Evolutionary conservation across 2,888 invertebrate species (phyloP).

Genomic region (Sicus ferrugineus): DNA sequence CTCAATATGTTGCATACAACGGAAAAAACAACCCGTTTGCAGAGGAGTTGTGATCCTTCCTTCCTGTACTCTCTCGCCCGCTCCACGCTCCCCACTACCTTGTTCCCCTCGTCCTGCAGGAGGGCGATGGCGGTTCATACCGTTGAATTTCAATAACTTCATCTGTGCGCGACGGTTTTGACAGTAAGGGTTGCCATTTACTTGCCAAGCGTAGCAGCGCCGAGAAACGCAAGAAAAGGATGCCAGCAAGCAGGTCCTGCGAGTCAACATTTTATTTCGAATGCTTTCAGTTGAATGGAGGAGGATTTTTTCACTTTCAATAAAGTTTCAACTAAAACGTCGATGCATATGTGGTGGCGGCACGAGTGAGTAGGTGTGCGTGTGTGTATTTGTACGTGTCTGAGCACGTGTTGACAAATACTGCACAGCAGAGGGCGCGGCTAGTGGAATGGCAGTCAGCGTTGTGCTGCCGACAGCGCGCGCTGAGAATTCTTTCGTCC

Average conservation of each 20-base stretch:
- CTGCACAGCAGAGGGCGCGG: not conserved
- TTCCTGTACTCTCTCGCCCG: too few relatives aligned
- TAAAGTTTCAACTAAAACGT: slow-evolving; percentile 37
- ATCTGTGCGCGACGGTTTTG: slow-evolving; percentile 15
- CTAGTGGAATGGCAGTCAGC: not conserved
- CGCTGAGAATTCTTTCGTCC: slow-evolving; percentile 31
- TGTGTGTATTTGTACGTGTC: not conserved
- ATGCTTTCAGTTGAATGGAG: slow-evolving; percentile 25
- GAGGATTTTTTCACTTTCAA: slow-evolving; percentile 36
- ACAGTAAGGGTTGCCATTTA: slow-evolving; percentile 8
- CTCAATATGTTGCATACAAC: not conserved
- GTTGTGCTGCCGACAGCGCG: slow-evolving; percentile 27
- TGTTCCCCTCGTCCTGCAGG: too few relatives aligned
- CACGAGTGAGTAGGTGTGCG: not conserved
- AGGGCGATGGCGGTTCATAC: too few relatives aligned
- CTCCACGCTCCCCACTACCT: too few relatives aligned
- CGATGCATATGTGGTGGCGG: slow-evolving; percentile 23
- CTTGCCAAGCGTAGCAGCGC: slow-evolving; percentile 8
- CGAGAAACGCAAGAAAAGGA: not conserved
- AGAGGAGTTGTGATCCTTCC: not conserved
- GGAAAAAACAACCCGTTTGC: not conserved
- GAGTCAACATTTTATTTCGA: slow-evolving; percentile 25
- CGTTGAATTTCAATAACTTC: slow-evolving; percentile 24
- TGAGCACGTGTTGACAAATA: not conserved
- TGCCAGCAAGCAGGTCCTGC: not conserved